A percentile compares a stretch with the other conserved stretches of the same genome.
Evolutionary conservation across 2,888 invertebrate genomes (phyloP).

Genomic region (Eucriotettix oculatus): DNA sequence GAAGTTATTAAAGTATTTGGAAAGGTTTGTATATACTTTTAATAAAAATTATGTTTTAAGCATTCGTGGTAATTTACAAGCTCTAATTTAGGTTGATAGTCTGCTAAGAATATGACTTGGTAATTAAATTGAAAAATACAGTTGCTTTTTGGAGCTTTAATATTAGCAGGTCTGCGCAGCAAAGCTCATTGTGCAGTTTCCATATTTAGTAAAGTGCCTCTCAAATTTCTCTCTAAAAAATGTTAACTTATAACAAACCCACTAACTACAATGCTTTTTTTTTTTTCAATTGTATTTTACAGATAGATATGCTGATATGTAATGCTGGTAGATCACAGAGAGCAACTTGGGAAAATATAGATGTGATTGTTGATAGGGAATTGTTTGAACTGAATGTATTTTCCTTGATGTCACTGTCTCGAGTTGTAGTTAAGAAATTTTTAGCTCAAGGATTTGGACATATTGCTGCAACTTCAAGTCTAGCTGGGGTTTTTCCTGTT

Average conservation of each 20-base stretch:
- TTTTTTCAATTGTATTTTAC: conserved; percentile 14
- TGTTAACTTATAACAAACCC: not conserved
- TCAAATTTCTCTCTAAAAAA: not conserved
- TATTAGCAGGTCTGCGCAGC: no score
- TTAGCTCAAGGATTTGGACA: conserved; percentile 37
- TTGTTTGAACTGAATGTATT: conserved; percentile 67
- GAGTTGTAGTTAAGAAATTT: conserved; percentile 51
- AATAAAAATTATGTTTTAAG: no score
- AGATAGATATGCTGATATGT: conserved; percentile 59
- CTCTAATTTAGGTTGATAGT: no score
- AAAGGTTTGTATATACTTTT: conserved; percentile 19
- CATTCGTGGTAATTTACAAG: no score
- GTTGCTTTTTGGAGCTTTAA: no score
- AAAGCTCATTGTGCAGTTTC: not conserved
- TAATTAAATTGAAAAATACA: no score
- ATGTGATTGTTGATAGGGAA: conserved; percentile 50
- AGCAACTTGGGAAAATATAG: conserved; percentile 51
- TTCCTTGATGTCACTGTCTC: conserved; percentile 47
- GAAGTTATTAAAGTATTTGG: conserved; percentile 49
- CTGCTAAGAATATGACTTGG: no score
- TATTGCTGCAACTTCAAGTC: conserved; percentile 55
- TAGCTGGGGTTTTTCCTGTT: conserved; percentile 49
- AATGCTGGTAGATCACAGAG: conserved; percentile 71
- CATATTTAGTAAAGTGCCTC: not conserved
- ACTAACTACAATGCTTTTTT: not conserved